These are phyloP conservation scores for Triplophysa tibetana DNA, from an alignment of 2,113 vertebrate genomes.

Conservation along the genomic window DNA sequence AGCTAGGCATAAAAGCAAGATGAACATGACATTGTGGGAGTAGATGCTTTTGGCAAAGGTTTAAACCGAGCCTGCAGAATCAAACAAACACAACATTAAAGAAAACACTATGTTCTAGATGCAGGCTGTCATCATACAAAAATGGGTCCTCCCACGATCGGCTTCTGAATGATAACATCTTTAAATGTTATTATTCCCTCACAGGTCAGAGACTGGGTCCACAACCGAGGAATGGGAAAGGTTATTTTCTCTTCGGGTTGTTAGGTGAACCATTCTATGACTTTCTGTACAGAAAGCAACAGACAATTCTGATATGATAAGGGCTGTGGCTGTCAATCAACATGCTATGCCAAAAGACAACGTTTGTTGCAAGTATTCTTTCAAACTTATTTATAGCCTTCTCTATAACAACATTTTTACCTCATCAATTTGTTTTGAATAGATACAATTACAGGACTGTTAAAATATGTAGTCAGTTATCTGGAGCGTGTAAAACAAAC, in stretches of 20 bases:
- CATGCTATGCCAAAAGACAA: conserved; percentile 5
- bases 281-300: background rate
- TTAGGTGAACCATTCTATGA: background rate
- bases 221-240: conserved; percentile 17
- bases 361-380: background rate
- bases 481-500: conserved; percentile 61
- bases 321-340: background rate
- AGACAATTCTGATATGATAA: conserved; percentile 3
- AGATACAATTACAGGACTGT: conserved; percentile 17
- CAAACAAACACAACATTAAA: background rate
- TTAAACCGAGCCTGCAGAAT: conserved; percentile 30
- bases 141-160: conserved; percentile 1
- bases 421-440: conserved; percentile 14
- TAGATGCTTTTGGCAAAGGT: conserved; percentile 23
- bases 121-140: conserved; percentile 3
- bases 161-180: conserved; percentile 42
- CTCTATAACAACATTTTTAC: background rate
- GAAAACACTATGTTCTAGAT: conserved; percentile 13
- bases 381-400: background rate
- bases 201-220: conserved; percentile 27
- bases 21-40: conserved; percentile 21
- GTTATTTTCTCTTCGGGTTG: conserved; percentile 22
- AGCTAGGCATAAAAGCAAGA: background rate
- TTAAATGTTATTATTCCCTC: conserved; percentile 40
- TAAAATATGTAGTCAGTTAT: conserved; percentile 59